phyloP scores from a whole-genome alignment of 92 coral and sea anemone species.

The Porites lobata region DNA sequence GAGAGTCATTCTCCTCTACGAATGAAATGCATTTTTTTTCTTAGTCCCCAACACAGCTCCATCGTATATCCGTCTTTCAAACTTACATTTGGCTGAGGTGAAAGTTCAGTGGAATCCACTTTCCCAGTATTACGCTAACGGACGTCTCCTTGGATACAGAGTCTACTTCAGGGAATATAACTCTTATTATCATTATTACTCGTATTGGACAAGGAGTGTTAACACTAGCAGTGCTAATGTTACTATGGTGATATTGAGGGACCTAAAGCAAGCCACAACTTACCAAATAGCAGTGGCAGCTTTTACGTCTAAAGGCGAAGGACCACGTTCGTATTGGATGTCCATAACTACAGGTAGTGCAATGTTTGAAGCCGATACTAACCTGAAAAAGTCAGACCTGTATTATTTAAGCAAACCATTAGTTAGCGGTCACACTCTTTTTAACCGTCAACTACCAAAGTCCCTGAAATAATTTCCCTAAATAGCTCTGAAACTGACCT shows the following conservation, averaged over 20 bases:
- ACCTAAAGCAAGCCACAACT: neutral
- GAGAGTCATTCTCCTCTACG: no score
- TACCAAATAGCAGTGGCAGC: neutral
- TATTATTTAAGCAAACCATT: no score
- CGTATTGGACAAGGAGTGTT: neutral
- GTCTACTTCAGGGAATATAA: neutral
- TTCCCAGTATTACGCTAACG: neutral
- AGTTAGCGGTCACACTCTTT: no score
- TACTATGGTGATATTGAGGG: neutral
- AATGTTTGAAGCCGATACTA: no score
- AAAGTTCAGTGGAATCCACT: neutral
- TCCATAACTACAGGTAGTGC: constrained; percentile 19
- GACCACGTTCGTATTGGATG: neutral
- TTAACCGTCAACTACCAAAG: no score
- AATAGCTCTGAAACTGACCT: no score
- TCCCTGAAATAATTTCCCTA: no score
- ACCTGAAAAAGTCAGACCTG: no score
- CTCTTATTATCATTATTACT: no score
- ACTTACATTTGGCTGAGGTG: neutral
- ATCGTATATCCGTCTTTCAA: neutral
- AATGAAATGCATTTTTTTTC: neutral
- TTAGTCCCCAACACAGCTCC: neutral
- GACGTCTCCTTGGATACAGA: neutral
- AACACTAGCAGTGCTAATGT: neutral
- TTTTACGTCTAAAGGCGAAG: constrained; percentile 22